phyloP scores from a whole-genome alignment of 2,888 invertebrate genomes.

The Scotopteryx bipunctaria region DNA sequence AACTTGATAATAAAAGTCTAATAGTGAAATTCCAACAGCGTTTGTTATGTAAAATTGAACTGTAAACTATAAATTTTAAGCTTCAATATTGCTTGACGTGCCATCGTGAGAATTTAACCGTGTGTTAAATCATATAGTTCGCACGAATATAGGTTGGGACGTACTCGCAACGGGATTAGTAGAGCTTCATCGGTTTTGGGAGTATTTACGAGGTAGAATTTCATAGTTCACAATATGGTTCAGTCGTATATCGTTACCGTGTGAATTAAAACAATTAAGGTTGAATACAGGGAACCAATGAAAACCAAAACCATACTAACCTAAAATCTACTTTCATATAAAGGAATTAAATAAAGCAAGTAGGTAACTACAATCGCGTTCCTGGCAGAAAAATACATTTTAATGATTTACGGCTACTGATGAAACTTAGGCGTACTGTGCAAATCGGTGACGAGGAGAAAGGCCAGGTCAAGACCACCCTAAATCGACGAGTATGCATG shows the following conservation, averaged over 20 bases:
- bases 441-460: too few relatives aligned
- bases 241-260: not conserved
- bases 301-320: too few relatives aligned
- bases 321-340: too few relatives aligned
- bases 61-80: not conserved
- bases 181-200: constrained; percentile 14
- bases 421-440: too few relatives aligned
- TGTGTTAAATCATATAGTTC: constrained; percentile 15
- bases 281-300: not conserved
- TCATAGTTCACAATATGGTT: constrained; percentile 13
- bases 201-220: constrained; percentile 11
- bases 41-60: not conserved
- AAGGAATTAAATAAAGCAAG: too few relatives aligned
- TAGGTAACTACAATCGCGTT: too few relatives aligned
- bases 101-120: not conserved
- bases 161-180: constrained; percentile 13
- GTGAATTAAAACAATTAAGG: constrained; percentile 3
- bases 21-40: too few relatives aligned
- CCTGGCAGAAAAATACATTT: too few relatives aligned
- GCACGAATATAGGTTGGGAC: constrained; percentile 13
- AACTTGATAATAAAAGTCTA: too few relatives aligned
- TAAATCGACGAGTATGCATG: too few relatives aligned
- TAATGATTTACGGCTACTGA: too few relatives aligned
- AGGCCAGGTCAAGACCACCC: too few relatives aligned
- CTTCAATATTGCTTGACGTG: not conserved